Conservation (phyloP, 2,888 invertebrate species). For the Anagyrus pseudococci region DNA sequence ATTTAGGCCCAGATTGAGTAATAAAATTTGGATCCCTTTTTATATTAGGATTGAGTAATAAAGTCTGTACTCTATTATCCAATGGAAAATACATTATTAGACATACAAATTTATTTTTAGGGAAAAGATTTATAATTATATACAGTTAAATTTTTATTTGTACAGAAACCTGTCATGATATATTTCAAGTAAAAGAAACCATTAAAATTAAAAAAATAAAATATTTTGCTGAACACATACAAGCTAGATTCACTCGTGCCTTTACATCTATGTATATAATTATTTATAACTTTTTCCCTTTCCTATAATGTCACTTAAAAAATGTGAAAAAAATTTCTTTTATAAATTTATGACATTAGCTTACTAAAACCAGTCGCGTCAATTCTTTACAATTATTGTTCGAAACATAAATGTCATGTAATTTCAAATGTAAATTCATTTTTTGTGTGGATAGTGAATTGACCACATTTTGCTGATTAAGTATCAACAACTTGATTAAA, state of each 20-base stretch:
- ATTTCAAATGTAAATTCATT: conserved; percentile 2
- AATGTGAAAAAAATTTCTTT: no score
- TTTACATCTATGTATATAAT: not conserved
- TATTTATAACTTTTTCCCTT: conserved; percentile 12
- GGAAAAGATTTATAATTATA: not conserved
- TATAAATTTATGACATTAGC: no score
- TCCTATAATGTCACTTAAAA: no score
- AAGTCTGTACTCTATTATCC: not conserved
- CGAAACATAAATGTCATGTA: conserved; percentile 30
- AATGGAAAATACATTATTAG: not conserved
- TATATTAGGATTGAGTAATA: not conserved
- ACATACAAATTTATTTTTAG: not conserved
- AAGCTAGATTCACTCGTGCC: not conserved
- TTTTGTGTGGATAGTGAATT: conserved; percentile 3
- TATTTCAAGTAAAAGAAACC: not conserved
- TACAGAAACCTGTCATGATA: not conserved
- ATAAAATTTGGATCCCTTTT: not conserved
- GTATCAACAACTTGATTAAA: conserved; percentile 14
- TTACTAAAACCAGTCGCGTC: conserved; percentile 24
- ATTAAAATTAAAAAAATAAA: not conserved
- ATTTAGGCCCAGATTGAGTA: conserved; percentile 22
- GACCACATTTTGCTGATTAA: conserved; percentile 2
- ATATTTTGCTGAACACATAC: not conserved
- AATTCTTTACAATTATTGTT: conserved; percentile 23
- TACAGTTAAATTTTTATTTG: not conserved